Conservation (phyloP, 1,140 invertebrate genomes). For the Vanessa atalanta region DNA sequence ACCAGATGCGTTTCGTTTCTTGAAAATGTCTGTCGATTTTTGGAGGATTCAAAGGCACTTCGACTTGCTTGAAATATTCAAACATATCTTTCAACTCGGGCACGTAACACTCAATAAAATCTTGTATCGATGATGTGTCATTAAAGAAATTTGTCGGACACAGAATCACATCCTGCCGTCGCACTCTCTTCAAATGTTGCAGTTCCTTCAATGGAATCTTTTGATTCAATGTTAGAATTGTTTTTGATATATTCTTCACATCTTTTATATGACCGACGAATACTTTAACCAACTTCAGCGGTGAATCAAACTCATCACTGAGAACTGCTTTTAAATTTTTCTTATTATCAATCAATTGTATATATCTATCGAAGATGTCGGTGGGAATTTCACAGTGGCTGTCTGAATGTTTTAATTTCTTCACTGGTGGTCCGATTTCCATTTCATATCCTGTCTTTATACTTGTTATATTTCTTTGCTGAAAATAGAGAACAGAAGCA, state of each 20-base stretch:
- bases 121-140: conserved; percentile 70
- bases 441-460: conserved; percentile 24
- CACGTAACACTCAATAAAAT: conserved; percentile 74
- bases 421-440: conserved; percentile 52
- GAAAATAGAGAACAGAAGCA: conserved; percentile 67
- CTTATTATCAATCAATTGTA: conserved; percentile 44
- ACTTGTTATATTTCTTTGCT: conserved; percentile 43
- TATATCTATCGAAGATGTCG: conserved; percentile 49
- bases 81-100: conserved; percentile 79
- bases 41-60: conserved; percentile 84
- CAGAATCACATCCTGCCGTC: conserved; percentile 83
- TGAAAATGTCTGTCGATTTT: conserved; percentile 86
- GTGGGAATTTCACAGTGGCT: conserved; percentile 25
- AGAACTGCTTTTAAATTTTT: conserved; percentile 56
- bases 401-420: conserved; percentile 55
- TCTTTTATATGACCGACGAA: conserved; percentile 83
- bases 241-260: conserved; percentile 83
- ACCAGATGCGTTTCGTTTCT: conserved; percentile 86
- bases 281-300: conserved; percentile 81
- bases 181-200: conserved; percentile 88
- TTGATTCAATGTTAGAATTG: conserved; percentile 82
- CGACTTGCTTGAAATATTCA: conserved; percentile 79
- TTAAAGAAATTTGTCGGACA: conserved; percentile 65
- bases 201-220: conserved; percentile 83
- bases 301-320: conserved; percentile 72